Evolutionary conservation across 2,113 vertebrate genomes (phyloP).

Genomic region (Saguinus imperator): DNA sequence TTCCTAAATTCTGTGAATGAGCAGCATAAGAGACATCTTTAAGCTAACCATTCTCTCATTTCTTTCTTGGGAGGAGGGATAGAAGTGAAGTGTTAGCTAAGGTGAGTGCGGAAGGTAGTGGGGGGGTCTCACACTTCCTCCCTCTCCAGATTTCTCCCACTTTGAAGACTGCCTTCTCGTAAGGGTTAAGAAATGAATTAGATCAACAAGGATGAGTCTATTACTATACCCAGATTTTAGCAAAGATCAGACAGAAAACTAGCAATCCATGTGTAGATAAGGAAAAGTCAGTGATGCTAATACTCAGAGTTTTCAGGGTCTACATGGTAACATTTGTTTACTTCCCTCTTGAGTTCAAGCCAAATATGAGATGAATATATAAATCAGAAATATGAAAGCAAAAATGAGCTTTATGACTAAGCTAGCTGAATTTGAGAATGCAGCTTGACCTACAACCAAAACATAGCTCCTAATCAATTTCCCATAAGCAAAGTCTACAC

Average conservation of each 20-base stretch:
- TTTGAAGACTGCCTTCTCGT: background rate
- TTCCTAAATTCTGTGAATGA: background rate
- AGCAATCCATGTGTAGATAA: background rate
- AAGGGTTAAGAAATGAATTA: background rate
- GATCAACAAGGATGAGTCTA: background rate
- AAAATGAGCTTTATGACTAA: background rate
- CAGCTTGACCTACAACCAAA: background rate
- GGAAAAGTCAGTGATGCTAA: background rate
- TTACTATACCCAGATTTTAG: background rate
- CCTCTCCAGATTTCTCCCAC: background rate
- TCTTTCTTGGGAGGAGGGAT: background rate
- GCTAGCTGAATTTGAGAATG: background rate
- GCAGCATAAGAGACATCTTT: background rate
- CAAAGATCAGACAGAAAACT: background rate
- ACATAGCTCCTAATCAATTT: background rate
- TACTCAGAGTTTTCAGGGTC: background rate
- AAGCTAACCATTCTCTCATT: background rate
- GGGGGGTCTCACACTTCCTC: background rate
- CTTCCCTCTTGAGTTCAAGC: background rate
- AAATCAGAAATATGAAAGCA: background rate
- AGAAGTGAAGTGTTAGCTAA: background rate
- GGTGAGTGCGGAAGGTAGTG: background rate
- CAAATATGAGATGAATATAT: background rate
- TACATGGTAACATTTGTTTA: background rate
- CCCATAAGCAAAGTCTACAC: background rate